These are phyloP conservation scores for Glyphotaelius pellucidus DNA, from an alignment of 2,888 invertebrate genomes.

Conservation along the genomic window DNA sequence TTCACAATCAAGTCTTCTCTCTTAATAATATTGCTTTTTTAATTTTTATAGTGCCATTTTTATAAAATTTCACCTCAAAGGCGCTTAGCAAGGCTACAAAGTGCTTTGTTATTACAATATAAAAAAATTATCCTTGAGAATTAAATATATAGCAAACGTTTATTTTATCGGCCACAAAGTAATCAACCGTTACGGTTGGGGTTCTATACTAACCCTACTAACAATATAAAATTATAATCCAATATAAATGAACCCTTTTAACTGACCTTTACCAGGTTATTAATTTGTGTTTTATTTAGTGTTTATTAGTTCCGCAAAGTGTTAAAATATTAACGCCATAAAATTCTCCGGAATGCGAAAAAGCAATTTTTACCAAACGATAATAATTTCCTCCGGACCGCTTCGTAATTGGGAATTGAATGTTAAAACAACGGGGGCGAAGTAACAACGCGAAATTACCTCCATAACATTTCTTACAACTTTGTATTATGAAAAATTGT, in stretches of 20 bases:
- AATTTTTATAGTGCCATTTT: too few species aligned
- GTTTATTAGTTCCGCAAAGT: background rate
- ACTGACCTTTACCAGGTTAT: background rate
- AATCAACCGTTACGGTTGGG: background rate
- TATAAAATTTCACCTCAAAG: too few species aligned
- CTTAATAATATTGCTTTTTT: too few species aligned
- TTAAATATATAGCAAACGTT: too few species aligned
- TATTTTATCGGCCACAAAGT: background rate
- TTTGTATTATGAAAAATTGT: slow-evolving; percentile 45
- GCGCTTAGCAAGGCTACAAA: too few species aligned
- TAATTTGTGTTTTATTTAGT: slow-evolving; percentile 1
- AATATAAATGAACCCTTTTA: background rate
- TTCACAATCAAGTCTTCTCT: too few species aligned
- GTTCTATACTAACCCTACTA: background rate
- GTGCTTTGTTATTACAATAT: too few species aligned
- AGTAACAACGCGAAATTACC: slow-evolving; percentile 35
- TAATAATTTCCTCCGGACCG: slow-evolving; percentile 11
- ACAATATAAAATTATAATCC: too few species aligned
- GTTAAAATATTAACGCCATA: background rate
- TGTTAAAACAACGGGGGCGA: slow-evolving; percentile 7
- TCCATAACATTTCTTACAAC: slow-evolving; percentile 1
- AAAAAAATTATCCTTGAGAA: background rate
- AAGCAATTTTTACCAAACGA: background rate
- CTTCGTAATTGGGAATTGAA: slow-evolving; percentile 29
- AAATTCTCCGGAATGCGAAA: background rate